Evolutionary conservation across 2,888 invertebrate genomes (phyloP).

Genomic region (Leptinotarsa haldemani): DNA sequence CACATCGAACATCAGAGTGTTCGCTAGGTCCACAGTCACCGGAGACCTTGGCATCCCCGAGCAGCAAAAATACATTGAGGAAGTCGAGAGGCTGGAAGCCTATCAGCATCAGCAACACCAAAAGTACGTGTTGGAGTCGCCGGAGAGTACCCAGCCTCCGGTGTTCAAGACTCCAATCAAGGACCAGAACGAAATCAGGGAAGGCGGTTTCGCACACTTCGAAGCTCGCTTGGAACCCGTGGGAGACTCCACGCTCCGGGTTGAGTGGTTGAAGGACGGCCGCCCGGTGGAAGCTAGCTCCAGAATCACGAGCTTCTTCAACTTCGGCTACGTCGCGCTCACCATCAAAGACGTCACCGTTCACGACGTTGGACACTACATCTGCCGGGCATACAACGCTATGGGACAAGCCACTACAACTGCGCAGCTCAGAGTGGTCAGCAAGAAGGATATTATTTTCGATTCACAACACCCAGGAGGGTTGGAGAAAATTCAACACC

Average conservation of each 20-base stretch:
- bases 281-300: conserved; percentile 92
- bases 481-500: conserved; percentile 88
- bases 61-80: conserved; percentile 90
- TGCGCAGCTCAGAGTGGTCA: conserved; percentile 85
- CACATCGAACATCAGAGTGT: conserved; percentile 80
- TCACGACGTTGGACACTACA: conserved; percentile 90
- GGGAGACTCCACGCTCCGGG: conserved; percentile 88
- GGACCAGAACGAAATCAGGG: conserved; percentile 86
- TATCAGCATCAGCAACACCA: conserved; percentile 86
- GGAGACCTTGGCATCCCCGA: conserved; percentile 86
- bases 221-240: conserved; percentile 95
- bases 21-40: conserved; percentile 84
- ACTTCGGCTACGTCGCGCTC: conserved; percentile 94
- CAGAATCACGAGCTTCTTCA: conserved; percentile 91
- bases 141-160: conserved; percentile 83
- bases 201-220: conserved; percentile 95
- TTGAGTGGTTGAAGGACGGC: conserved; percentile 95
- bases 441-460: conserved; percentile 85
- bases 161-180: conserved; percentile 91
- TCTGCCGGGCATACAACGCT: conserved; percentile 88
- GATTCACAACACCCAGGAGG: conserved; percentile 95
- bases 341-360: conserved; percentile 91
- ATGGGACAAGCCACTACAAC: conserved; percentile 87
- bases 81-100: conserved; percentile 90
- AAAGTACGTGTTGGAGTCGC: conserved; percentile 82